Conservation (phyloP, 2,113 vertebrate genomes). For the Stigmatopora argus region DNA sequence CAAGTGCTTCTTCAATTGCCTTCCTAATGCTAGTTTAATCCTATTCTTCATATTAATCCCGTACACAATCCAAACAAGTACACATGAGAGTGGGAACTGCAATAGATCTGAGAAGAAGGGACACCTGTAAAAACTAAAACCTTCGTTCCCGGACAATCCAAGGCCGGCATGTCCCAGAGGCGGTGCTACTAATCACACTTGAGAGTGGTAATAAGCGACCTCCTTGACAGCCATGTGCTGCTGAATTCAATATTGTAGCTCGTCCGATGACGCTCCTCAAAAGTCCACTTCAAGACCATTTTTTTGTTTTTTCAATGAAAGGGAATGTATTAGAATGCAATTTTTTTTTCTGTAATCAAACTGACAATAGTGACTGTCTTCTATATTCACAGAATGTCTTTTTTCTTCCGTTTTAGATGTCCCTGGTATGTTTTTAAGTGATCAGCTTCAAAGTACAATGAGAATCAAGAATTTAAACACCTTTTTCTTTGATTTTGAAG, state of each 20-base stretch:
- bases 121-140: conserved; percentile 30
- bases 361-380: too few species aligned
- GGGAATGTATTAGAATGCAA: background rate
- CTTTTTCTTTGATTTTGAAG: too few species aligned
- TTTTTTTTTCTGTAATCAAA: too few species aligned
- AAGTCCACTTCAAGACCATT: background rate
- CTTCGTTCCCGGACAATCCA: conserved; percentile 26
- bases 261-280: background rate
- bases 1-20: conserved; percentile 67
- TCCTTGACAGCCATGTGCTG: conserved; percentile 22
- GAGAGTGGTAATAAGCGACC: conserved; percentile 28
- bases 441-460: too few species aligned
- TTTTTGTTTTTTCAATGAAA: background rate
- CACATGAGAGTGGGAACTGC: conserved; percentile 34
- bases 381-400: too few species aligned
- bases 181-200: background rate
- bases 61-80: conserved; percentile 60
- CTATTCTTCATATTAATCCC: conserved; percentile 65
- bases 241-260: background rate
- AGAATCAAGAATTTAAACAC: too few species aligned
- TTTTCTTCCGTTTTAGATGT: too few species aligned
- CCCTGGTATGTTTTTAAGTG: too few species aligned
- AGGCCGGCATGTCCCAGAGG: conserved; percentile 22
- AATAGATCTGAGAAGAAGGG: conserved; percentile 28
- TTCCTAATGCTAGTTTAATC: conserved; percentile 67